Base-by-base conservation (phyloP, 2,888 invertebrate genomes). In the Octonoba sinensis region DNA sequence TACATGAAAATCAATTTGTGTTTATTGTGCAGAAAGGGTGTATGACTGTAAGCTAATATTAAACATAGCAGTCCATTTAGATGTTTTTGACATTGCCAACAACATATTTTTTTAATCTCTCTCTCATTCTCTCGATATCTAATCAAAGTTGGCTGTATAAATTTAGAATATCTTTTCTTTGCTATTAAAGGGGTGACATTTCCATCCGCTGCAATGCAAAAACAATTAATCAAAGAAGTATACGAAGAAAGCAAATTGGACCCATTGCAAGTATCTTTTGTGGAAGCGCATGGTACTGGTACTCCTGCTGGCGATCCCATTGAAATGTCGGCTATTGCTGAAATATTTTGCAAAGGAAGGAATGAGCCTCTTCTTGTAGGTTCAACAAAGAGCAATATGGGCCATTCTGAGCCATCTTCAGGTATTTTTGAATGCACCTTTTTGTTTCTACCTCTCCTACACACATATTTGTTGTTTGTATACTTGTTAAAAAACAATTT, bases 221-320 rank as follows among this genome's bases (percentile, higher is more conserved):
- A 91, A 90, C 85, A 87, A 46, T 88, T 92, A 22, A 87, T 92
- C 57, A 86, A 88, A 59, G 96, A 97, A 89, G 93, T 96, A 0
- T 99, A 98, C 90, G 90, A 90, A 11, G 96, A 96, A 89, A 92
- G 92, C 54, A 92, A 93, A 0, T 89, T 99, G 71, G 92, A 94
- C 86, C 98, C 99, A 4, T 88, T 90, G 67, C 93, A 94, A 74
- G 95, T 99, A 0, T 91, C 90, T 3, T 99, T 98, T 89, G 94
- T 99, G 1, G 99, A 99, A 90, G 97, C 98, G 70, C 99, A 99
- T 89, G 99, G 99, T 74, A 99, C 99, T 22, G 99, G 99, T 79
- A 99, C 99, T 13, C 97, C 97, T 91, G 94, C 93, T 57, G 97
- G 99, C n/a, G 99, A 99, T 90, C 98, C 98, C 0, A 96, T 98